phyloP scores from a whole-genome alignment of 2,888 invertebrate species.

The Caenorhabditis sp. region DNA sequence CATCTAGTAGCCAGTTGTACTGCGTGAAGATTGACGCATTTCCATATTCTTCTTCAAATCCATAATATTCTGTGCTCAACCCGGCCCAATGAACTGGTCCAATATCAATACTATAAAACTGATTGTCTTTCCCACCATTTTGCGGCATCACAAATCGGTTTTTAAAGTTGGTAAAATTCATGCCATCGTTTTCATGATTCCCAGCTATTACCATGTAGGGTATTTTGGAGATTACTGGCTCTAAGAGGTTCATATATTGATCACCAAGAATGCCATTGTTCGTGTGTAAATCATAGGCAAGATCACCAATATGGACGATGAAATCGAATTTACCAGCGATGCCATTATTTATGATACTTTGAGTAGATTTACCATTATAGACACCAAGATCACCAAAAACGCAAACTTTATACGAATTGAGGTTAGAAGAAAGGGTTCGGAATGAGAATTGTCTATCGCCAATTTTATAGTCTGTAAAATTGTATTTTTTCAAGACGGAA shows the following conservation, averaged over 20 bases:
- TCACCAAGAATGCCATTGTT: constrained; percentile 85
- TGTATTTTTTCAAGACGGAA: too few species aligned
- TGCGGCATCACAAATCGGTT: constrained; percentile 91
- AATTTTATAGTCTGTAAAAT: constrained; percentile 26
- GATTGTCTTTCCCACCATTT: constrained; percentile 67
- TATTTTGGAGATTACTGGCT: constrained; percentile 79
- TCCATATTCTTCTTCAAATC: constrained; percentile 87
- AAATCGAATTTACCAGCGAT: constrained; percentile 36
- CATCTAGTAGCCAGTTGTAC: constrained; percentile 61
- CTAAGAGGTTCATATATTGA: constrained; percentile 89
- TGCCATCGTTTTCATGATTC: constrained; percentile 40
- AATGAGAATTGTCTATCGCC: constrained; percentile 16
- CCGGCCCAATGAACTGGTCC: constrained; percentile 90
- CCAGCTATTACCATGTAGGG: constrained; percentile 91
- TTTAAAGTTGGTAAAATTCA: constrained; percentile 93
- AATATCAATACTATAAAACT: constrained; percentile 78
- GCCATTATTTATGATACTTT: constrained; percentile 29
- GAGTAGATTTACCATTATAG: constrained; percentile 28
- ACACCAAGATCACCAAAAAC: constrained; percentile 49
- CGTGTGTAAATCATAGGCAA: constrained; percentile 88
- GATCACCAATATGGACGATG: constrained; percentile 77
- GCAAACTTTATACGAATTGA: constrained; percentile 30
- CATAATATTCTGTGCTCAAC: constrained; percentile 88
- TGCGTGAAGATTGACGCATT: constrained; percentile 76
- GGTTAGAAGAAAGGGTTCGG: constrained; percentile 22